Base-by-base conservation (phyloP, 2,113 vertebrate species). In the Callionymus lyra region DNA sequence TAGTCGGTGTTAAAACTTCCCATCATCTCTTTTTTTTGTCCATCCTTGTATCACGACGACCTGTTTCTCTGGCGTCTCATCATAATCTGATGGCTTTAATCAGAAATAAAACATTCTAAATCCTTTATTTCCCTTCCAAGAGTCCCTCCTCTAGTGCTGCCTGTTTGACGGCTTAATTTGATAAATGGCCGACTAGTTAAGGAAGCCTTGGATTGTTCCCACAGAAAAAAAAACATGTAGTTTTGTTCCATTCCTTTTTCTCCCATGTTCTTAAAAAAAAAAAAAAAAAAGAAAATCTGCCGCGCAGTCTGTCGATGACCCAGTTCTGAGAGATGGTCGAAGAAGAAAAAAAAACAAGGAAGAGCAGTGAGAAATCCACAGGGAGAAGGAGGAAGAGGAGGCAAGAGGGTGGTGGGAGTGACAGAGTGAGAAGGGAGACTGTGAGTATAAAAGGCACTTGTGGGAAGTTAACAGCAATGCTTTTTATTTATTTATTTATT, bases 281-380 rank as follows among this genome's bases (percentile, higher is more conserved):
- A 83, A 82, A 66, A 82, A 80, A 83, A 83, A 82, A n/a, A n/a
- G n/a, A n/a, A n/a, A n/a, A 72, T 59, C 69, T 81, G 74, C 72
- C 53, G 77, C 61, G 61, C 77, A 73, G 63, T 67, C 76, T 77
- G 77, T 80, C 64, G 77, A 85, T 85, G 85, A 87, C 85, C 85
- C 84, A 86, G 67, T 87, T 87, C 75, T 76, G 44, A 85, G 50
- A 84, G 76, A 80, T 77, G 74, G 80, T 83, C 76, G 69, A 81
- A 84, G 83, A 85, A 79, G 77, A 82, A 79, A 77, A 67, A 78
- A 84, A 84, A 85, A 79, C 78, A 82, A 79, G 79, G 68, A 78
- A 82, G 74, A 82, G 75, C 70, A 63, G 65, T 32, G 57, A 49
- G 56, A 74, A 80, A 69, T 78, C 79, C 74, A 48, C 67, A 72